Percentiles rank a stretch among this genome's conserved stretches.
Evolutionary conservation across 1,140 invertebrate species (phyloP).

Genomic region (Lutraria rhynchaena): DNA sequence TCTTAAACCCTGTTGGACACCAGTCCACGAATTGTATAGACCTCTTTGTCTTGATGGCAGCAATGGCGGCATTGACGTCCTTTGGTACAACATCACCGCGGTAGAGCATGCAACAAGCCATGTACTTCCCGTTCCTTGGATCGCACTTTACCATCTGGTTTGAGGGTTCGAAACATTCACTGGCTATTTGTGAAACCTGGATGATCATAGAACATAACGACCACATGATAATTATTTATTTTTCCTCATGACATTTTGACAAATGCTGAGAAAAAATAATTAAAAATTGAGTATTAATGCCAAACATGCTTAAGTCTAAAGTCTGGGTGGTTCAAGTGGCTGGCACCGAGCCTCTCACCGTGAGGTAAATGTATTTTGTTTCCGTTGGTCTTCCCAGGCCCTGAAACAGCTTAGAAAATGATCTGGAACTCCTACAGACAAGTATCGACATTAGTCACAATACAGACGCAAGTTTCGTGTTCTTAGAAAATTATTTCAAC

Average conservation of each 20-base stretch:
- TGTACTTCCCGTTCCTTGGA: constrained; percentile 93
- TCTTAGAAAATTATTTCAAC: no score
- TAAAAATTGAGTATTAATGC: neutral
- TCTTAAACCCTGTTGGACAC: constrained; percentile 72
- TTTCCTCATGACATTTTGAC: neutral
- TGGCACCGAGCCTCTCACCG: no score
- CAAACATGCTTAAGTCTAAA: neutral
- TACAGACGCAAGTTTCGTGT: no score
- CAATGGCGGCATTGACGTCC: constrained; percentile 93
- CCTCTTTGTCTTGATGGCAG: constrained; percentile 89
- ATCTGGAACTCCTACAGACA: no score
- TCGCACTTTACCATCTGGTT: constrained; percentile 97
- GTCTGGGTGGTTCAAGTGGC: no score
- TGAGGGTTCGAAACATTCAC: constrained; percentile 91
- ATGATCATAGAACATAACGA: neutral
- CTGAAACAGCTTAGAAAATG: no score
- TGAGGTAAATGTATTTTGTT: no score
- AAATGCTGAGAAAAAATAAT: neutral
- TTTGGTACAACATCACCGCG: constrained; percentile 85
- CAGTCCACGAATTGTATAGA: constrained; percentile 70
- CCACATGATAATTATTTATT: neutral
- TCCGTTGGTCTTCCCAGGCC: no score
- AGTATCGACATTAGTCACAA: no score
- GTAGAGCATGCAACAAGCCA: constrained; percentile 77
- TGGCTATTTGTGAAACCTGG: constrained; percentile 84